Percentiles rank a stretch among this genome's conserved stretches.
Evolutionary conservation across 2,797 vertebrate genomes (phyloP).

Genomic region (Smutsia gigantea): DNA sequence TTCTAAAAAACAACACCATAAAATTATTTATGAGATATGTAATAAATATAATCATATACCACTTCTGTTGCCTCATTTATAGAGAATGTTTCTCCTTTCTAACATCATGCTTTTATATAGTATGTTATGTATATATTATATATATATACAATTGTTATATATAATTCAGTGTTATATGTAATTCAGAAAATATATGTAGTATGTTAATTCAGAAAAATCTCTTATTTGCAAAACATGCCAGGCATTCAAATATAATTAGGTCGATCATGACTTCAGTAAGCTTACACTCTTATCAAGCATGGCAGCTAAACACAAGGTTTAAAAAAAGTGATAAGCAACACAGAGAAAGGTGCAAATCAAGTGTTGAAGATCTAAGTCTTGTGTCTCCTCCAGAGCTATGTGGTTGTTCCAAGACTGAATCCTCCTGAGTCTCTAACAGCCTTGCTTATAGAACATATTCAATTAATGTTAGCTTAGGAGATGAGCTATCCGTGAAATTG

Average conservation of each 20-base stretch:
- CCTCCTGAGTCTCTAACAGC: neutral
- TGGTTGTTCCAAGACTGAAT: neutral
- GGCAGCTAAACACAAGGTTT: neutral
- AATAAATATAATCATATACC: neutral
- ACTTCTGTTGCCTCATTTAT: neutral
- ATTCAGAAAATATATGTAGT: neutral
- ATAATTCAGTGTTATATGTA: too few relatives aligned
- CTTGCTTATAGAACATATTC: neutral
- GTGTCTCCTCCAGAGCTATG: neutral
- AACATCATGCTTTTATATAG: neutral
- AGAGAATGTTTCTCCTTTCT: conserved; percentile 9
- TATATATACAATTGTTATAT: too few relatives aligned
- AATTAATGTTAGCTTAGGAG: neutral
- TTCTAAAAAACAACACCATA: conserved; percentile 7
- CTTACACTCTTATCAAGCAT: neutral
- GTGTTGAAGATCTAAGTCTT: neutral
- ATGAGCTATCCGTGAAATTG: neutral
- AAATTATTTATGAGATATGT: neutral
- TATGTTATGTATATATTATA: too few relatives aligned
- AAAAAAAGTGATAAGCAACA: neutral
- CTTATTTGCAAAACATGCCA: neutral
- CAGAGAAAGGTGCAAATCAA: neutral
- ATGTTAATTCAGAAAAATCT: conserved; percentile 8
- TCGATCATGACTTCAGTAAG: neutral
- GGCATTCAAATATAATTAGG: neutral